Base-by-base conservation (phyloP, 2,113 vertebrate species). In the Pluvialis apricaria region DNA sequence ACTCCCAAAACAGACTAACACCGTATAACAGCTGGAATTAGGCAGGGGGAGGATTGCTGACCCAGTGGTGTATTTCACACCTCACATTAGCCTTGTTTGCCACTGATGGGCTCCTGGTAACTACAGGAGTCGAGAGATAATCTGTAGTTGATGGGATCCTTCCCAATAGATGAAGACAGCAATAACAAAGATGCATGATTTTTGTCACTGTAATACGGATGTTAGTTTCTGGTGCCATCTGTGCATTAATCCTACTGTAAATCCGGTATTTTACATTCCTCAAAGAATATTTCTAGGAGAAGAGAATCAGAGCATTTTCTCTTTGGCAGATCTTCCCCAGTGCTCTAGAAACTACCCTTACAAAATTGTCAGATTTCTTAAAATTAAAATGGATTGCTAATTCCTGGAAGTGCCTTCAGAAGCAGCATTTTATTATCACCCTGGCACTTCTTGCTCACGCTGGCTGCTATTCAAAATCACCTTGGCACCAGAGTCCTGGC, bases 401-500 rank as follows among this genome's bases (percentile, higher is more conserved):
- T 82, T 83, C 64, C 62, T 96, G 92, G 68, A 86, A 94, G 72
- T 79, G 89, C 73, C 77, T 86, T 88, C 75, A 81, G 89, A 70
- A 92, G 24, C 85, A 69, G 17, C 51, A 13, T 93, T 92, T 97
- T 93, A 94, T 96, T 87, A 92, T 96, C 92, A 94, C 57, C 60
- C 87, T 97, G 97, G 96, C 94, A 82, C 36, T 68, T 51, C 58
- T 57, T 75, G 29, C 51, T 81, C 86, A 68, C 1, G 7, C 66
- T 97, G 95, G 94, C 89, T 97, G 82, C 78, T 95, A 69, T 93
- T 96, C 94, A 92, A 94, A 96, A 89, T 79, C 82, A 91, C 73
- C 73, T 87, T 97, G 98, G 98, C 97, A 96, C 58, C 51, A 70
- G 47, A 86, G 36, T 29, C 65, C 64, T 83, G 85, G 82, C 65